Evolutionary conservation across 1,140 invertebrate species (phyloP).

Genomic region (Penaeus indicus): DNA sequence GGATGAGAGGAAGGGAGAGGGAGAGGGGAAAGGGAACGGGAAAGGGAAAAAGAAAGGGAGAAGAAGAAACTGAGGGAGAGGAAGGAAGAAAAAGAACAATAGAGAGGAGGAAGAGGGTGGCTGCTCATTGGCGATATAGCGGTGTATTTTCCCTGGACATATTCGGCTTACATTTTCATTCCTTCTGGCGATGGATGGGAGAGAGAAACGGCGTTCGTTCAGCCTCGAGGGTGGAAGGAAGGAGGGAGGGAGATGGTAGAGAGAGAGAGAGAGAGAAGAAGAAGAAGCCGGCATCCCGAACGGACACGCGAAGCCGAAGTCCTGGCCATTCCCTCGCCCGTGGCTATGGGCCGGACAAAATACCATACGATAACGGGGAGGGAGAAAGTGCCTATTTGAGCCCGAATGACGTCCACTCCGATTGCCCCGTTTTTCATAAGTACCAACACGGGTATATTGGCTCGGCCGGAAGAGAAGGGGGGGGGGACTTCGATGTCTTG

Average conservation of each 20-base stretch:
- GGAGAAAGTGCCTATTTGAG: conserved; percentile 43
- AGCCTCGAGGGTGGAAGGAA: background rate
- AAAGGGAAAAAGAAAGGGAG: no score
- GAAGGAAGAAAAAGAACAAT: background rate
- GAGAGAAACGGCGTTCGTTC: background rate
- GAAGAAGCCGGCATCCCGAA: background rate
- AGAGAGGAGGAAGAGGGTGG: background rate
- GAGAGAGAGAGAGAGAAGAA: background rate
- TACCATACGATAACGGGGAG: conserved; percentile 25
- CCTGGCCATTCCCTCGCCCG: conserved; percentile 3
- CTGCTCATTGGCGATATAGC: conserved; percentile 39
- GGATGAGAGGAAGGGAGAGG: no score
- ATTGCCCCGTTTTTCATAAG: conserved; percentile 54
- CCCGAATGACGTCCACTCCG: conserved; percentile 27
- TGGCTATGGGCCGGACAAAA: conserved; percentile 35
- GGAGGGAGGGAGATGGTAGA: conserved; percentile 13
- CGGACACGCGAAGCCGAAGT: background rate
- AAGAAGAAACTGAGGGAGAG: background rate
- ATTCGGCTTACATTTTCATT: conserved; percentile 35
- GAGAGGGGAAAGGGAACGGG: no score
- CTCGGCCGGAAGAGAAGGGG: no score
- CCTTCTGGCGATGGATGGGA: background rate
- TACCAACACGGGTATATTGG: background rate
- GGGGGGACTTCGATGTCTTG: no score
- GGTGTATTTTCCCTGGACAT: conserved; percentile 46